Base-by-base conservation (phyloP, 1,140 invertebrate species). In the Tetramorium alpestre region DNA sequence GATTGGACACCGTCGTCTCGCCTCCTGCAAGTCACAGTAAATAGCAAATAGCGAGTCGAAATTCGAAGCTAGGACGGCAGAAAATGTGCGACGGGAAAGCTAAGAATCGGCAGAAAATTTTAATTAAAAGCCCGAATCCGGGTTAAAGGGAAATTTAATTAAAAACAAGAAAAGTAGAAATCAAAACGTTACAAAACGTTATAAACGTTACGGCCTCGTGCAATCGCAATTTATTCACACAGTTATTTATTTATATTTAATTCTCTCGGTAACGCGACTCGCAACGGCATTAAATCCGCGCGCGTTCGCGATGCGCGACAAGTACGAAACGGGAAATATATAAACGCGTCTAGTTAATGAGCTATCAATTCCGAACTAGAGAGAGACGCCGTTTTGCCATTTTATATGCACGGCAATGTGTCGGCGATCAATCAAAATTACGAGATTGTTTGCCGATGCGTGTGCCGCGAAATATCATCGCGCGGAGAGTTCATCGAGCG, bases 171-270 rank as follows among this genome's bases (percentile, higher is more conserved):
- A 84, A 62, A 84, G 80, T 62, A 73, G 54, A 84, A 84, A 84
- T 84, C 69, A 73, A 33, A 84, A 84, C 28, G 69, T 84, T 84
- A 84, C 75, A 73, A 84, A 22, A 22, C 22, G 22, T 22, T 22
- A 22, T 22, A 22, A 22, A 22, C 22, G 22, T 22, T 22, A 84
- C 69, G 80, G 58, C 44, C 80, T 13, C 80, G 80, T 54, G 69
- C 33, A 75, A 64, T 84, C 69, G 80, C 80, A 84, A 84, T 84
- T 84, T 84, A 84, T 69, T 84, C 80, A 38, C 69, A 38, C 47
- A 73, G 69, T 84, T 84, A 84, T 84, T 84, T 84, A 84, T 84
- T 84, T 84, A 84, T 84, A 84, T 84, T 75, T 84, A 84, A 73
- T 84, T 84, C 72, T 75, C 69, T 18, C 54, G 41, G 70, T 84